Percentiles rank a stretch among this genome's conserved stretches.
Evolutionary conservation across 2,113 vertebrate species (phyloP).

Genomic region (Clarias batrachus): DNA sequence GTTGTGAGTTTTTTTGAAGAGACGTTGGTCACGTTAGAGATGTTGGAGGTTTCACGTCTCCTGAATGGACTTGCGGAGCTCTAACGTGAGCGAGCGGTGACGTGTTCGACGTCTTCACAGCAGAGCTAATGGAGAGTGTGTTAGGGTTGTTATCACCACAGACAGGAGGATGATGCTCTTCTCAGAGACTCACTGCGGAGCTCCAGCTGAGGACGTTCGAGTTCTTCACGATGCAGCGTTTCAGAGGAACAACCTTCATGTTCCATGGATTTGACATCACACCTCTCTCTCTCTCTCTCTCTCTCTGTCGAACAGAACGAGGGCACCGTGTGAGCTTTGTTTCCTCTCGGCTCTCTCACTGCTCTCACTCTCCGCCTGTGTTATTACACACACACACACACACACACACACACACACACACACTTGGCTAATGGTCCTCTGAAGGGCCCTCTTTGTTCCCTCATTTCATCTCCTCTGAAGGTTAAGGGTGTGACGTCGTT

Average conservation of each 20-base stretch:
- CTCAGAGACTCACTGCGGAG: background rate
- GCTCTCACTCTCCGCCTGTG: background rate
- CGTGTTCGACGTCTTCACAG: no score
- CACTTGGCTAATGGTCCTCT: background rate
- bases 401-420: background rate
- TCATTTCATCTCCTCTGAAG: constrained; percentile 17
- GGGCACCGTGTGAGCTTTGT: background rate
- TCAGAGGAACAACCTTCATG: background rate
- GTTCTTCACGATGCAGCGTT: background rate
- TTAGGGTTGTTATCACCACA: background rate
- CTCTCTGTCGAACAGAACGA: background rate
- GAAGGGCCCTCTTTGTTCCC: background rate
- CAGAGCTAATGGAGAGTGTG: no score
- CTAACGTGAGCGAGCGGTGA: background rate
- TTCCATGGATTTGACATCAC: background rate
- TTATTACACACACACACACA: background rate
- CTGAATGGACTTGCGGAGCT: background rate
- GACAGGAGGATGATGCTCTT: background rate
- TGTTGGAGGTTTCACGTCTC: background rate
- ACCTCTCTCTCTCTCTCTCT: background rate
- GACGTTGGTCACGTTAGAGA: no score
- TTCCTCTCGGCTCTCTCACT: background rate
- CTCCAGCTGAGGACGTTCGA: background rate
- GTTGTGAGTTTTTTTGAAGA: background rate
- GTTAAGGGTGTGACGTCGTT: background rate